Conservation (phyloP, 1,140 invertebrate genomes). For the Acromyrmex echinatior region DNA sequence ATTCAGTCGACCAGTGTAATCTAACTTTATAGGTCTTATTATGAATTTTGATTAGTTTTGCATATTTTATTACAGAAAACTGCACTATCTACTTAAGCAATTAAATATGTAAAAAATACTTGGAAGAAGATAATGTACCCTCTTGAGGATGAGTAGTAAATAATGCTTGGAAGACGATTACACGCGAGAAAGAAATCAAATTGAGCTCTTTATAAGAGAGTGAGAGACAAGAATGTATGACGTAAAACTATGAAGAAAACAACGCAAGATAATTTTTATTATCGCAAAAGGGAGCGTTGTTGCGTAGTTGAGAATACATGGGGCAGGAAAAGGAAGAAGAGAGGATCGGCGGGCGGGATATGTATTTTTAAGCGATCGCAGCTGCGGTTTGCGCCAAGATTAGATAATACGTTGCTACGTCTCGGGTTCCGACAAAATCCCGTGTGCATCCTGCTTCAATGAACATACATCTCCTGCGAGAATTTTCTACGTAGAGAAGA, state of each 20-base stretch:
- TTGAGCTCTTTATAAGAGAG: neutral
- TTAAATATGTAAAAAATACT: neutral
- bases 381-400: slow-evolving; percentile 71
- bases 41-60: neutral
- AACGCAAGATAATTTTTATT: slow-evolving; percentile 33
- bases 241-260: neutral
- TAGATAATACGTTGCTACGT: slow-evolving; percentile 69
- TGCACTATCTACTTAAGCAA: neutral
- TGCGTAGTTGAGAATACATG: neutral
- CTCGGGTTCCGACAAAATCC: slow-evolving; percentile 45
- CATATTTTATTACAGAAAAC: neutral
- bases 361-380: slow-evolving; percentile 74
- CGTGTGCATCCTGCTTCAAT: slow-evolving; percentile 30
- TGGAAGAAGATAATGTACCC: neutral
- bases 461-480: slow-evolving; percentile 18
- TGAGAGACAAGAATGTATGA: neutral
- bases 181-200: neutral
- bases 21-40: neutral
- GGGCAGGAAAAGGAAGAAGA: slow-evolving; percentile 34
- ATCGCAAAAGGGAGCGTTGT: slow-evolving; percentile 6
- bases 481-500: neutral
- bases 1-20: neutral
- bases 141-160: neutral
- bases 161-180: neutral
- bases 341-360: slow-evolving; percentile 42